Evolutionary conservation across 2,113 vertebrate genomes (phyloP).

Genomic region (Centrocercus urophasianus): DNA sequence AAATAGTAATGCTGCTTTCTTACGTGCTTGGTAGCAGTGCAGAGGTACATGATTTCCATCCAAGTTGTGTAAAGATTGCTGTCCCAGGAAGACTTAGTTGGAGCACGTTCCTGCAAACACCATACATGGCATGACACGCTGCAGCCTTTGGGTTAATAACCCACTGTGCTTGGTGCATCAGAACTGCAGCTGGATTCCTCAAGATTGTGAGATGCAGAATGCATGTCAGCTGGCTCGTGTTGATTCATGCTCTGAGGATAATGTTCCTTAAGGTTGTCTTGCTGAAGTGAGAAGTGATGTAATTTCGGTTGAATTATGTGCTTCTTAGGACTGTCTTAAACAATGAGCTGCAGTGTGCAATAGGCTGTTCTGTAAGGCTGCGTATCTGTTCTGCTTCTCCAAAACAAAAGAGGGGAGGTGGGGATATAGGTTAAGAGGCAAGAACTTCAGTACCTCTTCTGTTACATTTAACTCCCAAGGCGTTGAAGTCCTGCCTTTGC

Average conservation of each 20-base stretch:
- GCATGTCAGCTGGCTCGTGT: constrained; percentile 55
- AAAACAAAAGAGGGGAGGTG: neutral
- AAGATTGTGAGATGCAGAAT: constrained; percentile 47
- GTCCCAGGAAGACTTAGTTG: neutral
- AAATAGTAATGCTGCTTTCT: neutral
- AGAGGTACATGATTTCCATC: neutral
- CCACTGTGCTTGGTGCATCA: constrained; percentile 7
- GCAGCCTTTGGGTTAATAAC: constrained; percentile 38
- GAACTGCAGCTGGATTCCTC: constrained; percentile 37
- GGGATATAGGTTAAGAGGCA: neutral
- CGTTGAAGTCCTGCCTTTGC: neutral
- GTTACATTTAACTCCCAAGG: neutral
- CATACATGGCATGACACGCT: neutral
- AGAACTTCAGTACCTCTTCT: neutral
- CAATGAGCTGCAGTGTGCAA: constrained; percentile 6
- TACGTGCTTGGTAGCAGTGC: fast-evolving
- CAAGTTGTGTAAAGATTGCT: neutral
- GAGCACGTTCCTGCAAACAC: neutral
- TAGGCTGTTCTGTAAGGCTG: constrained; percentile 38
- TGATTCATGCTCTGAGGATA: constrained; percentile 62
- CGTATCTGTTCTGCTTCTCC: neutral
- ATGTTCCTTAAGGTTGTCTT: constrained; percentile 57
- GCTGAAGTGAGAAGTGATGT: constrained; percentile 48
- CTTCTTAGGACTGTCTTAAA: constrained; percentile 50
- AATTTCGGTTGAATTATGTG: constrained; percentile 57